Evolutionary conservation across 2,888 invertebrate species (phyloP).

Genomic region (Mesopsocus fuscifrons): DNA sequence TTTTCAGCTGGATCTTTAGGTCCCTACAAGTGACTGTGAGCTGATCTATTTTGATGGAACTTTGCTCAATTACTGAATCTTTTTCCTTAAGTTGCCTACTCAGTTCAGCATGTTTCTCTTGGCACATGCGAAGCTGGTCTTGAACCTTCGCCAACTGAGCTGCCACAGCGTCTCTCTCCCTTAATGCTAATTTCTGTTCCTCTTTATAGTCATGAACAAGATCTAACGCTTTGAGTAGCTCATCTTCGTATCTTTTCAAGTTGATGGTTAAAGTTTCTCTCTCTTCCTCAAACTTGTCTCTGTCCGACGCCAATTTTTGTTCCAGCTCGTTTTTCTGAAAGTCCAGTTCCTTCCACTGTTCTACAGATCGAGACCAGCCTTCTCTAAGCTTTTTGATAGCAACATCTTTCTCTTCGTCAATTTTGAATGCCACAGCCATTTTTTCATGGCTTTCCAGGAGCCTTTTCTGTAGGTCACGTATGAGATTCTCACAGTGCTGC

Average conservation of each 20-base stretch:
- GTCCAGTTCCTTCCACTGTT: conserved; percentile 21
- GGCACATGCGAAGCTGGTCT: background rate
- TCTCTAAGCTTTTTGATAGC: conserved; percentile 44
- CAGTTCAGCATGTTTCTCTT: conserved; percentile 20
- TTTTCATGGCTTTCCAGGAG: conserved; percentile 60
- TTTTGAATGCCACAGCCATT: conserved; percentile 54
- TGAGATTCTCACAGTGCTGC: conserved; percentile 60
- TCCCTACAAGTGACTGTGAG: conserved; percentile 21
- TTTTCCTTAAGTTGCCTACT: conserved; percentile 26
- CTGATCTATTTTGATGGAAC: conserved; percentile 23
- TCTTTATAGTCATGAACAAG: conserved; percentile 47
- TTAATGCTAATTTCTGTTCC: conserved; percentile 24
- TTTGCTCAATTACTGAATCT: conserved; percentile 24
- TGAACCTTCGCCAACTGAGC: background rate
- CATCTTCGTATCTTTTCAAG: conserved; percentile 42
- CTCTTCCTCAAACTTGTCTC: conserved; percentile 9
- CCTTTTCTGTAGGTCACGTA: conserved; percentile 51
- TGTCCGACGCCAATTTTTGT: conserved; percentile 1
- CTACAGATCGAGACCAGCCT: conserved; percentile 35
- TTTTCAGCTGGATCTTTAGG: conserved; percentile 26
- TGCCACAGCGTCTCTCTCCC: conserved; percentile 4
- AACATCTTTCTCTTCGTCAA: conserved; percentile 54
- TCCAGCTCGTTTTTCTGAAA: conserved; percentile 15
- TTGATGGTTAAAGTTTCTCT: conserved; percentile 22
- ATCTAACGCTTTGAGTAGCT: conserved; percentile 49